Evolutionary conservation across 2,797 vertebrate genomes (phyloP), one percentile per base, ranked within the genome.

Genomic region (Mionectes olivaceus): DNA sequence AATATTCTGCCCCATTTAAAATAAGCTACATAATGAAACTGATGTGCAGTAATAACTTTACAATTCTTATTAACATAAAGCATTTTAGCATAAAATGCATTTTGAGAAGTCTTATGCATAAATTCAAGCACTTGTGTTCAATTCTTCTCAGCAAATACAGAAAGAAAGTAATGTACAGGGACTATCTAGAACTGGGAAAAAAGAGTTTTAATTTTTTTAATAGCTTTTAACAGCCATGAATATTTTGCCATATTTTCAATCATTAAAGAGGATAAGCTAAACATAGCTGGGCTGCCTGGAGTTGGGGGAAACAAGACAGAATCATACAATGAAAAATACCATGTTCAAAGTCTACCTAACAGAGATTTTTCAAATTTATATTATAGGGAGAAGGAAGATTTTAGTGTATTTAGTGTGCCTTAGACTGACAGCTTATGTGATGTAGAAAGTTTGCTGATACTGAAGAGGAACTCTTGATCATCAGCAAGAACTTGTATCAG

Each of bases 1-100:
- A 97, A 97, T 96, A 97, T 97, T 97, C 87, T 97, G 83, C 74
- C 55, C 78, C 92, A 97, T 98, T 97, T 98, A 97, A 97, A 97
- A 97, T 96, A 93, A 97, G 68, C 75, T 94, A 83, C 14, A 32
- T 94, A 96, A 97, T 96, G 94, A 97, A 97, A 97, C 28, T 89
- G 77, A 94, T 95, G 71, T 92, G 77, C 68, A 89, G 85, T 92
- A 96, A 94, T 97, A 97, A 97, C 97, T 97, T 97, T 94, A 88
- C 79, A 93, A 73, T 96, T 84, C 89, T 96, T 96, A 95, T 94
- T 94, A 97, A 69, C 86, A 95, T 89, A 94, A 85, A 96, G 6
- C 35, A 47, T 53, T 97, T 96, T 94, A 91, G 83, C 53, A 92
- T 46, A 93, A 97, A 97, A 95, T 78, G 46, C 25, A 53, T 93